phyloP scores from a whole-genome alignment of 2,797 vertebrate species.

The Pseudomugil tenellus region DNA sequence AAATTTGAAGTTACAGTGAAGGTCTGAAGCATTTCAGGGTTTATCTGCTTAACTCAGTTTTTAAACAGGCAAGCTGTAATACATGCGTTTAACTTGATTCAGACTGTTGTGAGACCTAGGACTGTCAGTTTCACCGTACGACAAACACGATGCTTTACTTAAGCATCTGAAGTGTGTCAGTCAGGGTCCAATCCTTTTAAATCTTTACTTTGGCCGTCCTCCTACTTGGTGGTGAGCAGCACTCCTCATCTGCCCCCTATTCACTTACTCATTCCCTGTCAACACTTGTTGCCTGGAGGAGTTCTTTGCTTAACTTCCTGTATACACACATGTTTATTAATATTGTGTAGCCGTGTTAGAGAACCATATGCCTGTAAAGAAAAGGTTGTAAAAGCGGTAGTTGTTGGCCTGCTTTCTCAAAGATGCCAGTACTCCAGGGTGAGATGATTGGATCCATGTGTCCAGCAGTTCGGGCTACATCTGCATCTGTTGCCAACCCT shows the following conservation, averaged over 20 bases:
- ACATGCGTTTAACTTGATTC: conserved; percentile 11
- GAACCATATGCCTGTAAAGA: conserved; percentile 56
- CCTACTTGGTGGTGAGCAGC: conserved; percentile 37
- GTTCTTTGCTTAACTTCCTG: conserved; percentile 57
- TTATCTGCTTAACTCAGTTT: conserved; percentile 7
- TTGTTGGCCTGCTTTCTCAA: conserved; percentile 67
- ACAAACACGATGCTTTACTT: conserved; percentile 34
- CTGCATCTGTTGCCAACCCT: conserved; percentile 73
- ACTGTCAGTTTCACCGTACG: conserved; percentile 9
- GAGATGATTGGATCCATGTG: conserved; percentile 80
- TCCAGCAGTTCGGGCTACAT: conserved; percentile 52
- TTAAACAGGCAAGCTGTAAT: not conserved
- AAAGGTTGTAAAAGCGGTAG: conserved; percentile 70
- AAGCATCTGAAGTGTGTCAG: conserved; percentile 28
- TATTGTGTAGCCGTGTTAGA: conserved; percentile 65
- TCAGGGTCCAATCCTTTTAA: conserved; percentile 17
- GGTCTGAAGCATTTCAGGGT: not conserved
- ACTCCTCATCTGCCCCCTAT: conserved; percentile 62
- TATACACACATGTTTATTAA: conserved; percentile 72
- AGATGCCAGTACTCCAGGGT: conserved; percentile 77
- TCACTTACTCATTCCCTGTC: conserved; percentile 50
- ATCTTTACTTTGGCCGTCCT: conserved; percentile 35
- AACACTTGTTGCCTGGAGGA: conserved; percentile 55
- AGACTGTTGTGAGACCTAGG: conserved; percentile 4
- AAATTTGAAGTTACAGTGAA: not conserved